A percentile compares a stretch with the other conserved stretches of the same genome.
These are phyloP conservation scores for Boloria selene DNA, from an alignment of 2,888 invertebrate genomes.

Conservation along the genomic window DNA sequence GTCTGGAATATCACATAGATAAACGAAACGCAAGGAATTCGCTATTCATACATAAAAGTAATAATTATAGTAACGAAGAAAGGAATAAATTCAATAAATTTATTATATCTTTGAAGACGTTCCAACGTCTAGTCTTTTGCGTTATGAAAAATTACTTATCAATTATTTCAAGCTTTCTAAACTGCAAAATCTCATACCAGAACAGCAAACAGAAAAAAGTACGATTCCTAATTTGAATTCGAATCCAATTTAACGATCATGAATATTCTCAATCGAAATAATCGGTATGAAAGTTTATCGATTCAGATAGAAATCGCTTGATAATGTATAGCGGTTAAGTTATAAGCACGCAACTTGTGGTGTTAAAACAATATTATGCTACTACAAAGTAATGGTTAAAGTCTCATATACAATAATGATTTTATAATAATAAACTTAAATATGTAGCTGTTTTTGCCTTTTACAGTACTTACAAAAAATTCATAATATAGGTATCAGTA, in stretches of 20 bases:
- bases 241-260: slow-evolving; percentile 33
- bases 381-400: too few relatives aligned
- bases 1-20: too few relatives aligned
- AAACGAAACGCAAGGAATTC: too few relatives aligned
- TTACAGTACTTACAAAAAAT: background rate
- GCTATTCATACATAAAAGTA: too few relatives aligned
- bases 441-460: background rate
- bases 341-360: slow-evolving; percentile 37
- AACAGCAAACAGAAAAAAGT: slow-evolving; percentile 27
- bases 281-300: slow-evolving; percentile 40
- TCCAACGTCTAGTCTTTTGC: too few relatives aligned
- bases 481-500: too few relatives aligned
- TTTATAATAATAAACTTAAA: too few relatives aligned
- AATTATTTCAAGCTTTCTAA: slow-evolving; percentile 19
- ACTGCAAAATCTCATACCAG: slow-evolving; percentile 17
- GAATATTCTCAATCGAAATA: slow-evolving; percentile 37
- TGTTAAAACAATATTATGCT: slow-evolving; percentile 1
- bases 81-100: too few relatives aligned
- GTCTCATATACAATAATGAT: too few relatives aligned
- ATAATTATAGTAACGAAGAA: too few relatives aligned
- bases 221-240: slow-evolving; percentile 31
- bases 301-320: slow-evolving; percentile 38
- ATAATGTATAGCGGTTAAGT: slow-evolving; percentile 36
- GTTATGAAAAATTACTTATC: background rate
- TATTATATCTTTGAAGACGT: too few relatives aligned